These are phyloP conservation scores for Oncorhynchus tshawytscha DNA, from an alignment of 2,113 vertebrate genomes.

Conservation along the genomic window DNA sequence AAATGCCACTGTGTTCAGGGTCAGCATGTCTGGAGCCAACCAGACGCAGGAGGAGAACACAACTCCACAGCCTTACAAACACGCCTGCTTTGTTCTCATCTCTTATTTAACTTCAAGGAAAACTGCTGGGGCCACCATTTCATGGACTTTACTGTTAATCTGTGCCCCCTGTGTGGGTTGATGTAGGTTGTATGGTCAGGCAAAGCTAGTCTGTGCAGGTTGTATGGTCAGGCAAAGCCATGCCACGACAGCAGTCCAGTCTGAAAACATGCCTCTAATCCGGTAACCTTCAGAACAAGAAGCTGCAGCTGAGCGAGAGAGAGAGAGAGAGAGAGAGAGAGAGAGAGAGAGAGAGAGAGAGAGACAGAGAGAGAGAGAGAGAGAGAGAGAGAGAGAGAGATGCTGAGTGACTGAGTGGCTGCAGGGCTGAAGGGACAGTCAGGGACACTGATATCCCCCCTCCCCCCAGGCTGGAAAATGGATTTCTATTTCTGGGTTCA, in stretches of 20 bases:
- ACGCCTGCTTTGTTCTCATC: slow-evolving; percentile 72
- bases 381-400: neutral
- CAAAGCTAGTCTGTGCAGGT: slow-evolving; percentile 61
- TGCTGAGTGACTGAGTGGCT: slow-evolving; percentile 46
- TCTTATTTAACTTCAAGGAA: slow-evolving; percentile 66
- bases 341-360: slow-evolving; percentile 40
- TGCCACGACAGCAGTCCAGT: slow-evolving; percentile 70
- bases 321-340: slow-evolving; percentile 50
- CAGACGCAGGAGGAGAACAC: slow-evolving; percentile 26
- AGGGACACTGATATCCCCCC: slow-evolving; percentile 73
- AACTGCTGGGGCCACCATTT: slow-evolving; percentile 66
- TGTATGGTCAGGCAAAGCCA: slow-evolving; percentile 68
- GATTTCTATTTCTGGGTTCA: slow-evolving; percentile 80
- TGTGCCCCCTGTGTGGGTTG: slow-evolving; percentile 59
- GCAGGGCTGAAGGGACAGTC: neutral
- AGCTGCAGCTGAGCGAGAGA: slow-evolving; percentile 59
- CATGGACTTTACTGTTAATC: slow-evolving; percentile 68
- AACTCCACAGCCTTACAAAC: slow-evolving; percentile 48
- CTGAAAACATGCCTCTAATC: slow-evolving; percentile 74
- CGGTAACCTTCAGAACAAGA: slow-evolving; percentile 77
- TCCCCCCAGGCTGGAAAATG: slow-evolving; percentile 70
- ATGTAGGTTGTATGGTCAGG: slow-evolving; percentile 56
- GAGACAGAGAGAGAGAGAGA: slow-evolving; percentile 39
- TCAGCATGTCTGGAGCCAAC: slow-evolving; percentile 57
- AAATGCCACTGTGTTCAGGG: slow-evolving; percentile 59